These are phyloP conservation scores for Centruroides sculpturatus DNA, from an alignment of 1,140 invertebrate species.

Conservation along the genomic window DNA sequence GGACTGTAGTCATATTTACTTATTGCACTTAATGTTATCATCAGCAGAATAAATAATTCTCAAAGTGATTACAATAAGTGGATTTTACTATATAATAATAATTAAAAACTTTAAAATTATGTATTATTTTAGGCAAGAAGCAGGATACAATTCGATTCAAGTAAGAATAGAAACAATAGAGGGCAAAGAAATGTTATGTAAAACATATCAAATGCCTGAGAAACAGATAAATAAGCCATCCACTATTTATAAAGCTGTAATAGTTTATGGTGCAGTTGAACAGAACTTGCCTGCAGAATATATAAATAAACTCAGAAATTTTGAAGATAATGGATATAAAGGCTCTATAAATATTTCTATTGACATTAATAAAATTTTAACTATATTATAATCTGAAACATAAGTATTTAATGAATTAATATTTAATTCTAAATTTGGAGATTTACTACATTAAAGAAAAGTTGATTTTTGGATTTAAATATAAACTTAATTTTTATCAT, in stretches of 20 bases:
- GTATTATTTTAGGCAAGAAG: slow-evolving; percentile 8
- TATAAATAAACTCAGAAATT: background rate
- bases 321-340: slow-evolving; percentile 9
- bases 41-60: no score
- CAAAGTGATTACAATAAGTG: no score
- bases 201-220: slow-evolving; percentile 1
- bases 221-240: background rate
- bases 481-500: no score
- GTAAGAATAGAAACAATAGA: background rate
- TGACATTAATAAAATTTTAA: background rate
- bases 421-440: no score
- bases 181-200: background rate
- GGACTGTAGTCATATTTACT: background rate
- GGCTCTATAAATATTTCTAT: slow-evolving; percentile 1
- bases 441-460: no score
- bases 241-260: slow-evolving; percentile 4
- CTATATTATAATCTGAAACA: no score
- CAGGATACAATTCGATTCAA: background rate
- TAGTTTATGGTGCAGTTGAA: slow-evolving; percentile 7
- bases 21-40: background rate
- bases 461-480: no score
- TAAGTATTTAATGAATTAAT: no score
- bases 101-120: background rate
- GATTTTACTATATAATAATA: background rate
- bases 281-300: slow-evolving; percentile 1